Conservation (phyloP, 2,888 invertebrate genomes). For the Zele albiditarsus region DNA sequence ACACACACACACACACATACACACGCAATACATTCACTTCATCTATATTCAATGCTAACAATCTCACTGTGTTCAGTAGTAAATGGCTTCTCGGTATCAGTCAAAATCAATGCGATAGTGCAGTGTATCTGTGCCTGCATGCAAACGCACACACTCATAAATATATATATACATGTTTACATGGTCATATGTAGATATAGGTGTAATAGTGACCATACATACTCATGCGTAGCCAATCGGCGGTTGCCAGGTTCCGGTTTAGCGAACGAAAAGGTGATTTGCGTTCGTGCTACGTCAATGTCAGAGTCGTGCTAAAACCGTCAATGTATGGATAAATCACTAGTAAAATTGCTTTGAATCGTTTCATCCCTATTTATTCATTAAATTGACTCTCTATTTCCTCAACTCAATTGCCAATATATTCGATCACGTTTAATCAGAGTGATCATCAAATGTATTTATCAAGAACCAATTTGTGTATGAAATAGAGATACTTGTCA, state of each 20-base stretch:
- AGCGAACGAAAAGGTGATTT: conserved; percentile 46
- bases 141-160: not conserved
- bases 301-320: conserved; percentile 40
- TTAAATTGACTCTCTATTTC: conserved; percentile 5
- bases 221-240: conserved; percentile 30
- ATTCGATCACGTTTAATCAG: not conserved
- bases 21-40: not conserved
- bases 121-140: not conserved
- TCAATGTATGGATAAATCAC: conserved; percentile 44
- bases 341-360: conserved; percentile 16
- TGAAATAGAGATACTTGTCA: too few species aligned
- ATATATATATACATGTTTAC: conserved; percentile 14
- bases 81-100: conserved; percentile 21
- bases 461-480: too few species aligned
- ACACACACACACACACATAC: too few species aligned
- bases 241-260: conserved; percentile 29
- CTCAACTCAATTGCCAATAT: not conserved
- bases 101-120: conserved; percentile 27
- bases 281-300: conserved; percentile 46
- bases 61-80: conserved; percentile 2
- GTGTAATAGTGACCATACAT: not conserved
- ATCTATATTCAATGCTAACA: not conserved
- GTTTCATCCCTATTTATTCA: conserved; percentile 11
- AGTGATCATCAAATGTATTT: not conserved
- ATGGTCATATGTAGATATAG: too few species aligned